These are phyloP conservation scores for Apocheima hispidaria DNA, from an alignment of 2,888 invertebrate genomes.

Conservation along the genomic window DNA sequence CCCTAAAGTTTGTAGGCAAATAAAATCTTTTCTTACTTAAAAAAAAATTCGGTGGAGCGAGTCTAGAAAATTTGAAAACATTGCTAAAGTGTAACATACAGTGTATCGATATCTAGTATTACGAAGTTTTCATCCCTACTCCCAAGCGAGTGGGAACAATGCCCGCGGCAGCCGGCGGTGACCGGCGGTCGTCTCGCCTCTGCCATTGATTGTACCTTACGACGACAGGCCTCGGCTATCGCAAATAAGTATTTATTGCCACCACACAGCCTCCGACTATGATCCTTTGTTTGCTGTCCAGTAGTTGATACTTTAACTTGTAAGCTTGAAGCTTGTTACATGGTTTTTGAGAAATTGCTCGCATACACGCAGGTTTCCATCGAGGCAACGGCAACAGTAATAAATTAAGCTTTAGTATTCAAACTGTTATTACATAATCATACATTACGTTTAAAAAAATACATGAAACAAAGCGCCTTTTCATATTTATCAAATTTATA, in stretches of 20 bases:
- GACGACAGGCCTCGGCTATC: slow-evolving; percentile 79
- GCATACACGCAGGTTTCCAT: neutral
- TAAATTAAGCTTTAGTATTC: too few relatives aligned
- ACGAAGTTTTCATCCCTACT: slow-evolving; percentile 22
- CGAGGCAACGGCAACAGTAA: neutral
- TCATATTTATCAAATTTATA: too few relatives aligned
- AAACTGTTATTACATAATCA: too few relatives aligned
- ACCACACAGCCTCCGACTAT: slow-evolving; percentile 64
- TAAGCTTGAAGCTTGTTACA: slow-evolving; percentile 10
- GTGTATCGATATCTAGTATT: slow-evolving; percentile 22
- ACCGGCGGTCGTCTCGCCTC: slow-evolving; percentile 65
- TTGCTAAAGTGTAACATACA: too few relatives aligned
- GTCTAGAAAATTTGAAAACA: too few relatives aligned
- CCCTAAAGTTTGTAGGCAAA: too few relatives aligned
- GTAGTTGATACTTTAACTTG: slow-evolving; percentile 31
- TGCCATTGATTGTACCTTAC: slow-evolving; percentile 82
- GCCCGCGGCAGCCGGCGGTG: slow-evolving; percentile 62
- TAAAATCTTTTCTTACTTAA: too few relatives aligned
- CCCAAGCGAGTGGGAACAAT: slow-evolving; percentile 69
- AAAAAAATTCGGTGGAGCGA: too few relatives aligned
- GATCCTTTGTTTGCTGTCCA: slow-evolving; percentile 45
- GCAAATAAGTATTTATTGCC: slow-evolving; percentile 83
- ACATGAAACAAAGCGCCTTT: too few relatives aligned
- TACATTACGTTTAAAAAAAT: too few relatives aligned
- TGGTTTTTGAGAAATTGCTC: slow-evolving; percentile 1